Conservation (phyloP, 37 sponge, comb jelly and placozoan genomes). For the Eunapius fragilis region DNA sequence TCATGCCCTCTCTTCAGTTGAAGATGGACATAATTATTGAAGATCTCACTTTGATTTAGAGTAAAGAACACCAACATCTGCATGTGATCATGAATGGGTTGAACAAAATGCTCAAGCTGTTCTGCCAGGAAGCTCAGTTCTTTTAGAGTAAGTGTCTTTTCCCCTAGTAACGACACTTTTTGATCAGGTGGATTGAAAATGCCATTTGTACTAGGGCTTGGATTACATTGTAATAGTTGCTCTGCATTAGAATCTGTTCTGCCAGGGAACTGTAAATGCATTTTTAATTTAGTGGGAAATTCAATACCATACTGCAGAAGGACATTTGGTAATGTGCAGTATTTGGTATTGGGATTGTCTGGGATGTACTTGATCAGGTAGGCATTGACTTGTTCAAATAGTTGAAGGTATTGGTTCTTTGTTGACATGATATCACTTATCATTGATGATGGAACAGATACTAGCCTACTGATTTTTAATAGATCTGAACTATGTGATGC, state of each 20-base stretch:
- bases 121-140: neutral
- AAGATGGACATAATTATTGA: slow-evolving; percentile 53
- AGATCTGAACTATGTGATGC: neutral
- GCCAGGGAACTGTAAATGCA: slow-evolving; percentile 8
- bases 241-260: neutral
- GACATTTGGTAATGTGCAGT: slow-evolving; percentile 30
- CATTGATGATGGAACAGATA: neutral
- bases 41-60: slow-evolving; percentile 60
- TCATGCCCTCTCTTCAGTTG: slow-evolving; percentile 34
- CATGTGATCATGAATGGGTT: slow-evolving; percentile 15
- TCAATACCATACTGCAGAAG: slow-evolving; percentile 40
- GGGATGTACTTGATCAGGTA: slow-evolving; percentile 14
- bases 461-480: neutral
- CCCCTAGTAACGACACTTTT: neutral
- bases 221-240: neutral
- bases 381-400: slow-evolving; percentile 8
- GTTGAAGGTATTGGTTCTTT: neutral
- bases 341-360: neutral
- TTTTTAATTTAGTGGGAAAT: slow-evolving; percentile 2
- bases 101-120: slow-evolving; percentile 1
- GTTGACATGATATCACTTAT: too few species aligned
- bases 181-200: neutral
- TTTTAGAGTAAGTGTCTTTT: neutral
- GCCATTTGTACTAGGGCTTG: neutral
- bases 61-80: slow-evolving; percentile 60